Percentiles rank a stretch among this genome's conserved stretches.
Evolutionary conservation across 2,797 vertebrate genomes (phyloP).

Genomic region (Myiotriccus ornatus): DNA sequence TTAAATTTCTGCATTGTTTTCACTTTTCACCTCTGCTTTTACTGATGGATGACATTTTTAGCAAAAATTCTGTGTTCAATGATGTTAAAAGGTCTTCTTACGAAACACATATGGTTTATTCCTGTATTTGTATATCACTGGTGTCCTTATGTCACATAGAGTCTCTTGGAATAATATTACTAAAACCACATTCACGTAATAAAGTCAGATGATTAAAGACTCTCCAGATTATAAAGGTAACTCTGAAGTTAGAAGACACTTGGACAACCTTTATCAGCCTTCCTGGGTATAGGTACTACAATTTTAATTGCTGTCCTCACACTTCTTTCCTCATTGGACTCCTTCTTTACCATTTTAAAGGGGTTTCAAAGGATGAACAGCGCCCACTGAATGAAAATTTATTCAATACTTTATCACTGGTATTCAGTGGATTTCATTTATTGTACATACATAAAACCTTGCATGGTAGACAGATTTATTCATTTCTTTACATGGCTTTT

Average conservation of each 20-base stretch:
- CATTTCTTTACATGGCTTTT: not conserved
- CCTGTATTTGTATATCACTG: not conserved
- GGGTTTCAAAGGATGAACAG: not conserved
- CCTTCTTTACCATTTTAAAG: not conserved
- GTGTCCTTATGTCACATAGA: not conserved
- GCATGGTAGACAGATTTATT: not conserved
- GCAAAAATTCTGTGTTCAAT: not conserved
- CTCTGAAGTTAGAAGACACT: not conserved
- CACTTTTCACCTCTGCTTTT: not conserved
- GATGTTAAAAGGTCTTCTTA: not conserved
- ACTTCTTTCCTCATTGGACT: not conserved
- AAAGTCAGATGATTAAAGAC: not conserved
- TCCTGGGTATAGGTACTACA: not conserved
- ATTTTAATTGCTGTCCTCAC: not conserved
- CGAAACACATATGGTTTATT: not conserved
- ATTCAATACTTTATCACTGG: not conserved
- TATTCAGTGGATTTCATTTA: not conserved
- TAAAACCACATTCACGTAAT: not conserved
- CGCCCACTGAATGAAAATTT: not conserved
- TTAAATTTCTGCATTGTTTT: constrained; percentile 3
- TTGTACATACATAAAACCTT: not conserved
- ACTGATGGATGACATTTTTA: not conserved
- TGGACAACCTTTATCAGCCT: not conserved
- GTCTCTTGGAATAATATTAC: not conserved
- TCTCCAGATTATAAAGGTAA: not conserved